Evolutionary conservation across 92 coral and sea anemone species (phyloP), one percentile per base, ranked within the genome.

Genomic region (Palythoa caribaeorum): DNA sequence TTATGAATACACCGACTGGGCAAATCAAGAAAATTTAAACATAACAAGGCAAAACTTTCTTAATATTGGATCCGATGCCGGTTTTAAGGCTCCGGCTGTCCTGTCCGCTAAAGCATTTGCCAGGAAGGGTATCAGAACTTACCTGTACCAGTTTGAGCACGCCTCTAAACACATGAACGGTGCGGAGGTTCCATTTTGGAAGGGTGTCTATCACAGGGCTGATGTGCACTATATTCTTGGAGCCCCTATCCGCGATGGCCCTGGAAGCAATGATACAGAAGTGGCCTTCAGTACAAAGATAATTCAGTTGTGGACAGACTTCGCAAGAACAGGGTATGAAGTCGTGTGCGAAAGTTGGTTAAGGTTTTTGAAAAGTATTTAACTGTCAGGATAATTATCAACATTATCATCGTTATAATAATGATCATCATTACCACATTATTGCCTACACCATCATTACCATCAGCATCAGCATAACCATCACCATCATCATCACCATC

Each of bases 131-230:
- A 35, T 79, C 1, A 59, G 21, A 5, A 79, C 84, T 11, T 79
- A 79, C 50, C 44, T 79, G 20, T 79, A 79, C 28, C 84, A 79
- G 73, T 78, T 78, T 57, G 83, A 78, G 50, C 83, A 78, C 28
- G 83, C 83, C 2, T 37, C 71, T 13, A 78, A 36, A 55, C 39
- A 15, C 20, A 17, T 55, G 51, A 78, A 78, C 48, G 83, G 83
- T 57, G 70, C 69, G 17, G 28, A 35, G 7, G 83, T 78, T 63
- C 83, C 83, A 57, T 78, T 55, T 28, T 78, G 83, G 83, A 78
- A 55, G 52, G 83, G 83, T 57, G 83, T 78, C 10, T 78, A 78
- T 47, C 84, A 79, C 19, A 79, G 84, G 73, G 84, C 73, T 57
- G 84, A 79, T 79, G 28, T 79, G 38, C 84, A 79, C 39, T 79